A percentile compares a stretch with the other conserved stretches of the same genome.
These are phyloP conservation scores for Myzus persicae DNA, from an alignment of 1,140 invertebrate species.

Conservation along the genomic window DNA sequence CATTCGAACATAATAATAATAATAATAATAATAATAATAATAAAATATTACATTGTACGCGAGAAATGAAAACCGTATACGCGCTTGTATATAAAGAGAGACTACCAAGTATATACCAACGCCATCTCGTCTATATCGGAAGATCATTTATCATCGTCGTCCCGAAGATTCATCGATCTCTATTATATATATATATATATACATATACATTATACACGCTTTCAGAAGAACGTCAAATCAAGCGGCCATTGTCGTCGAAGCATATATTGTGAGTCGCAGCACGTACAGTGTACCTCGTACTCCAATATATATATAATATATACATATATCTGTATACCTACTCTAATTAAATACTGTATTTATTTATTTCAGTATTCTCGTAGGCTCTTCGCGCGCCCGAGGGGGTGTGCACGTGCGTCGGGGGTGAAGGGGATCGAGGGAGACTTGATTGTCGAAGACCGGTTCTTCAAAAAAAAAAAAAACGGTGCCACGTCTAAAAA, in stretches of 20 bases:
- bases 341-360: conserved; percentile 45
- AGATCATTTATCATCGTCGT: conserved; percentile 45
- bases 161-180: conserved; percentile 43
- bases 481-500: not conserved
- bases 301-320: not conserved
- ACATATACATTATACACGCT: conserved; percentile 5
- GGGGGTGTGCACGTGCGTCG: not conserved
- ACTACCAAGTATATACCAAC: not conserved
- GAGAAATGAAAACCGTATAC: not conserved
- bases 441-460: not conserved
- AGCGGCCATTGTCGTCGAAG: not conserved
- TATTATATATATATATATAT: not conserved
- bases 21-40: not conserved
- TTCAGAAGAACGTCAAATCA: conserved; percentile 28
- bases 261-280: not conserved
- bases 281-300: not conserved
- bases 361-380: not conserved
- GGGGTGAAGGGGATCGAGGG: not conserved
- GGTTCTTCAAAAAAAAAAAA: conserved; percentile 41
- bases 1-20: not conserved
- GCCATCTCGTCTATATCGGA: not conserved
- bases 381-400: not conserved
- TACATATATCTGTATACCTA: not conserved
- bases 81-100: not conserved
- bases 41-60: not conserved